Conservation (phyloP, 1,140 invertebrate genomes). For the Chlorops oryzae region DNA sequence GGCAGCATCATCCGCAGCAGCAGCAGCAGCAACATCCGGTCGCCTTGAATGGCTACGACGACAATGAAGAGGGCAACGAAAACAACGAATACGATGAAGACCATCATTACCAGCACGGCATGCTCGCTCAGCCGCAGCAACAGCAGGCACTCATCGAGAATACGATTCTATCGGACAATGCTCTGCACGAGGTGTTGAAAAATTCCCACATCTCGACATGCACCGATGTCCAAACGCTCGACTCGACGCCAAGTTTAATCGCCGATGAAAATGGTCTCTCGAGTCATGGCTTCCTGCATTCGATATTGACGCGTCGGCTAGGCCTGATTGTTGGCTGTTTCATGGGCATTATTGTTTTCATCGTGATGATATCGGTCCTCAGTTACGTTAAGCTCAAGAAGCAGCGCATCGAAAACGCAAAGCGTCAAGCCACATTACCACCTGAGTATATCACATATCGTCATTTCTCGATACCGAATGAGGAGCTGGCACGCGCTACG, state of each 20-base stretch:
- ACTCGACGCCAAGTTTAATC: slow-evolving; percentile 60
- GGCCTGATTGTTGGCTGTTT: slow-evolving; percentile 79
- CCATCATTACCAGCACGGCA: background rate
- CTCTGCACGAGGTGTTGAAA: slow-evolving; percentile 59
- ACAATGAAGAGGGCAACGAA: slow-evolving; percentile 14
- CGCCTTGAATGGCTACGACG: too few species aligned
- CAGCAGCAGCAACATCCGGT: background rate
- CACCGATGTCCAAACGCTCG: slow-evolving; percentile 68
- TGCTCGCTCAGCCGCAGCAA: slow-evolving; percentile 18
- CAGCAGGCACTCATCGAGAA: slow-evolving; percentile 31
- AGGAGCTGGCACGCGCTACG: slow-evolving; percentile 34
- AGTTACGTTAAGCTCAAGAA: slow-evolving; percentile 82
- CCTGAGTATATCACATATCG: slow-evolving; percentile 70
- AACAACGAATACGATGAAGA: slow-evolving; percentile 1
- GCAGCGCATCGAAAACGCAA: slow-evolving; percentile 62
- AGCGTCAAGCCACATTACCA: slow-evolving; percentile 56
- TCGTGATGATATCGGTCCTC: slow-evolving; percentile 73
- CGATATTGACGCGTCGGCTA: slow-evolving; percentile 67
- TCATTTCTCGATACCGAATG: slow-evolving; percentile 56
- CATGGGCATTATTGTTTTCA: slow-evolving; percentile 77
- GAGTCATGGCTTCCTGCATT: slow-evolving; percentile 58
- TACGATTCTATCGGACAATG: slow-evolving; percentile 46
- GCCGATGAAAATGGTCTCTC: slow-evolving; percentile 59
- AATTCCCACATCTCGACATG: slow-evolving; percentile 69
- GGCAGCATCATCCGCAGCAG: slow-evolving; percentile 7